A percentile compares a stretch with the other conserved stretches of the same genome.
Evolutionary conservation across 2,797 vertebrate species (phyloP).

Genomic region (Crenuchus spilurus): DNA sequence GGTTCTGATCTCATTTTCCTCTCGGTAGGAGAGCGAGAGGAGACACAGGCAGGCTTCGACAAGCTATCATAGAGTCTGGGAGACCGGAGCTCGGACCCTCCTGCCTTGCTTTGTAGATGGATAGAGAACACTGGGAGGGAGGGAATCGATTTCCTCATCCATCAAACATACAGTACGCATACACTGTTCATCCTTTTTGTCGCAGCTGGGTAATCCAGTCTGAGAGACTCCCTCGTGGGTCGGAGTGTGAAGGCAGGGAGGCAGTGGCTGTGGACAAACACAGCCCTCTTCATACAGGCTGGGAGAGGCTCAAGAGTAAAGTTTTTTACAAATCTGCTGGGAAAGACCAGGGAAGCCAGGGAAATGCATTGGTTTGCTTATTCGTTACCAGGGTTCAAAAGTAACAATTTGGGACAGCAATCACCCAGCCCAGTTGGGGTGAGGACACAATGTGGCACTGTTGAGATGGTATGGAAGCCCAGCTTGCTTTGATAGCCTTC

Average conservation of each 20-base stretch:
- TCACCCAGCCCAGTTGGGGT: too few relatives aligned
- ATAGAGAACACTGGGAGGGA: conserved; percentile 10
- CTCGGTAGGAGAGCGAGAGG: conserved; percentile 37
- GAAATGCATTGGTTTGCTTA: not conserved
- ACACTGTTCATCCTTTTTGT: not conserved
- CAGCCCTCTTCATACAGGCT: conserved; percentile 12
- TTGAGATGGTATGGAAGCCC: too few relatives aligned
- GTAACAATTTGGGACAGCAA: too few relatives aligned
- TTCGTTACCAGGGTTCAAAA: too few relatives aligned
- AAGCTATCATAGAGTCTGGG: not conserved
- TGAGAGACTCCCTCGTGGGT: not conserved
- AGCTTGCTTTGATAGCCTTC: too few relatives aligned
- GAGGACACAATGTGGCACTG: too few relatives aligned
- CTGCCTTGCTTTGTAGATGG: conserved; percentile 13
- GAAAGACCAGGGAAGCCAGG: too few relatives aligned
- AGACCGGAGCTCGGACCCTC: conserved; percentile 6
- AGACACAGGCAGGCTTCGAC: conserved; percentile 25
- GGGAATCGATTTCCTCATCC: conserved; percentile 24
- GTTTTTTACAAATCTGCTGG: conserved; percentile 5
- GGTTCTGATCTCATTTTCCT: conserved; percentile 54
- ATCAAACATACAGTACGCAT: not conserved
- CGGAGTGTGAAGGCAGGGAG: not conserved
- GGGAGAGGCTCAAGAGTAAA: conserved; percentile 32
- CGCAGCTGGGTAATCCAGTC: conserved; percentile 13
- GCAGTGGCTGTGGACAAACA: conserved; percentile 5